phyloP scores from a whole-genome alignment of 2,113 vertebrate species.

The Brachypteracias leptosomus region DNA sequence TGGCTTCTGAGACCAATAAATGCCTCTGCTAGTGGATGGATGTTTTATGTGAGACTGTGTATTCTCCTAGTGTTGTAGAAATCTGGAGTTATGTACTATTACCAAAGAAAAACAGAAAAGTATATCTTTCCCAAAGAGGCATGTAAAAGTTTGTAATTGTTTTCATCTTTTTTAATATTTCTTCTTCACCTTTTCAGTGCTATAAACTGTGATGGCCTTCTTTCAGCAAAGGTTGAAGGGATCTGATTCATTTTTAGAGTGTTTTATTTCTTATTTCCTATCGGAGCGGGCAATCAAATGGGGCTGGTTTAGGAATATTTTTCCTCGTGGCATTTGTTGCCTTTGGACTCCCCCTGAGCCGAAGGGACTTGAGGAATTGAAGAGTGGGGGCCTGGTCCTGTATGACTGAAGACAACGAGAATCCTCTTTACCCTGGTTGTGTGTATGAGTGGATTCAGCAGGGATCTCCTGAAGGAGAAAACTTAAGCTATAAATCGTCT shows the following conservation, averaged over 20 bases:
- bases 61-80: not conserved
- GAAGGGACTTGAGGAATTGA: not conserved
- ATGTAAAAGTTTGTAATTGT: conserved; percentile 28
- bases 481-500: not conserved
- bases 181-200: not conserved
- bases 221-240: conserved; percentile 7
- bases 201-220: conserved; percentile 1
- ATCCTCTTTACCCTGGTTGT: not conserved
- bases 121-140: not conserved
- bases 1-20: conserved; percentile 1
- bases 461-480: not conserved
- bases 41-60: not conserved
- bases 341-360: not conserved
- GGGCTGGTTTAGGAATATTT: not conserved
- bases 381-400: not conserved
- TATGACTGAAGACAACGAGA: not conserved
- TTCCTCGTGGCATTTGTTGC: not conserved
- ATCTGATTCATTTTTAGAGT: conserved; percentile 42
- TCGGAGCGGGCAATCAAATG: not conserved
- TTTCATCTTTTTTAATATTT: conserved; percentile 7
- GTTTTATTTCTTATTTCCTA: conserved; percentile 28
- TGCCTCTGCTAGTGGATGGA: not conserved
- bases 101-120: conserved; percentile 13
- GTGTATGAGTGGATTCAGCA: not conserved
- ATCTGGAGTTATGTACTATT: not conserved